A percentile compares a stretch with the other conserved stretches of the same genome.
Conservation (phyloP, 2,797 vertebrate genomes). For the Girardinus metallicus region DNA sequence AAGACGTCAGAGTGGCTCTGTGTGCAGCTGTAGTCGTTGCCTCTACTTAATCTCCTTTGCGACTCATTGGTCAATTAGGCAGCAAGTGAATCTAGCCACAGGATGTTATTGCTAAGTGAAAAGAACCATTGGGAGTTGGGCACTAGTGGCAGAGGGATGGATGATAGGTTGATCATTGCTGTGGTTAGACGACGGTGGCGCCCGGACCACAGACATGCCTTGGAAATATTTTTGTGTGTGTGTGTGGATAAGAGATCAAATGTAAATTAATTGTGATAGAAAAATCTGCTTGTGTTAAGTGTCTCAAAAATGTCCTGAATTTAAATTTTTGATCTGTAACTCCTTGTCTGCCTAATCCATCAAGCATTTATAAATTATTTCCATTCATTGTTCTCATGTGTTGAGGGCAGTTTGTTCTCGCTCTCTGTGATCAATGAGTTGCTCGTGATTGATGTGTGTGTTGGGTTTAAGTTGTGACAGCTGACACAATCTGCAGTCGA, state of each 20-base stretch:
- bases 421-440: conserved; percentile 2
- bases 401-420: not conserved
- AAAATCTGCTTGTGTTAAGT: not conserved
- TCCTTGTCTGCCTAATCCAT: not conserved
- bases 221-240: not conserved
- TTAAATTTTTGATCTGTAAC: not conserved
- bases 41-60: conserved; percentile 55
- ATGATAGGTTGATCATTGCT: conserved; percentile 43
- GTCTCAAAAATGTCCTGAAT: not conserved
- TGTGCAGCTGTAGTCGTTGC: conserved; percentile 60
- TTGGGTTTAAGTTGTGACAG: conserved; percentile 14
- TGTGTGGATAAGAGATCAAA: not conserved
- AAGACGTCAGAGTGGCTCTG: conserved; percentile 26
- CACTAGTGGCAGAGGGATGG: conserved; percentile 38
- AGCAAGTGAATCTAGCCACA: conserved; percentile 66
- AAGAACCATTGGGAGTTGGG: conserved; percentile 55
- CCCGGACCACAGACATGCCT: conserved; percentile 14
- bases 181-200: conserved; percentile 43
- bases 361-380: not conserved
- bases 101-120: conserved; percentile 67
- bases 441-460: not conserved
- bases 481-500: conserved; percentile 14
- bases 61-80: conserved; percentile 73
- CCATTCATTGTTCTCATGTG: not conserved
- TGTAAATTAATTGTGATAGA: not conserved